phyloP scores from a whole-genome alignment of 2,797 vertebrate genomes.

The Gobionotothen gibberifrons region DNA sequence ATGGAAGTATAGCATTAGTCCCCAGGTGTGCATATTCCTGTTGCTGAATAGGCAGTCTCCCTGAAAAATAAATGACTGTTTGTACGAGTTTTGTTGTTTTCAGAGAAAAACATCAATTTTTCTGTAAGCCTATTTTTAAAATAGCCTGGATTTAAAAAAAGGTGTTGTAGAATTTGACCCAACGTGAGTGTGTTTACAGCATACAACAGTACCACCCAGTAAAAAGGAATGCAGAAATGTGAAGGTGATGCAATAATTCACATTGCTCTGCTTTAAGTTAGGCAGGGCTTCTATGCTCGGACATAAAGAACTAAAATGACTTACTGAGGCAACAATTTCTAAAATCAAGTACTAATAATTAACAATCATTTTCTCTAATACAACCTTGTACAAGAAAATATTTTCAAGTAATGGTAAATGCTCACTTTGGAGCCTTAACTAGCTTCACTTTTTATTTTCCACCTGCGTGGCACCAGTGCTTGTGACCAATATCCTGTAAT shows the following conservation, averaged over 20 bases:
- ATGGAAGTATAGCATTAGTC: background rate
- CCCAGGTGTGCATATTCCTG: too few relatives aligned
- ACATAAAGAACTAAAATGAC: background rate
- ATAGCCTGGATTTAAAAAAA: too few relatives aligned
- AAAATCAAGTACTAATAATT: background rate
- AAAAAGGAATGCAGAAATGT: background rate
- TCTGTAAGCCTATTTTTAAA: too few relatives aligned
- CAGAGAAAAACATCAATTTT: too few relatives aligned
- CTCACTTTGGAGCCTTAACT: background rate
- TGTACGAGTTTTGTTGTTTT: too few relatives aligned
- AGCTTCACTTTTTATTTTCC: background rate
- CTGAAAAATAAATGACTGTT: background rate
- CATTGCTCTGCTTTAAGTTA: slow-evolving; percentile 4
- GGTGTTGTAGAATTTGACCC: too few relatives aligned
- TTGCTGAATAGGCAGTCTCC: background rate
- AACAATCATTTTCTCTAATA: background rate
- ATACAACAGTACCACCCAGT: too few relatives aligned
- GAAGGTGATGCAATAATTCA: slow-evolving; percentile 13
- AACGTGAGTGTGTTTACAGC: too few relatives aligned
- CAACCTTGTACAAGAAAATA: background rate
- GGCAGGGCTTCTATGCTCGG: background rate
- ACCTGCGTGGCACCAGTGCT: too few relatives aligned
- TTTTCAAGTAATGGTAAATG: background rate
- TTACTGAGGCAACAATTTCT: background rate
- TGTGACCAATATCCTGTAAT: too few relatives aligned